phyloP scores from a whole-genome alignment of 2,113 vertebrate species.

The Pimephales promelas region DNA sequence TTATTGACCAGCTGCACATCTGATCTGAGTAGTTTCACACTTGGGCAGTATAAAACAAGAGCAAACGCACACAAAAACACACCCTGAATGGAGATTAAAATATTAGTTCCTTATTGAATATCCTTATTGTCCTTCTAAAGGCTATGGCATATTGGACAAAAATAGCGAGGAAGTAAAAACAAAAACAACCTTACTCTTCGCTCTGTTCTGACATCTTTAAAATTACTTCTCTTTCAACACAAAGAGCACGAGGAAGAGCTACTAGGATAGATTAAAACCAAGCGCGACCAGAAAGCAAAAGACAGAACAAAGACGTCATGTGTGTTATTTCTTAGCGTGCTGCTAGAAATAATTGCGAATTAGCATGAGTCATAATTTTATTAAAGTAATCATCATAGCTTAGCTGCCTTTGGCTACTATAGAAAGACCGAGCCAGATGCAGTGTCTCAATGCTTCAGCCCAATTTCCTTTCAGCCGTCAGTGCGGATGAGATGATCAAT shows the following conservation, averaged over 20 bases:
- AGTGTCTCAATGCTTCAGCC: constrained; percentile 12
- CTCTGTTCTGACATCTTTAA: neutral
- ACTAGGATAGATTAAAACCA: neutral
- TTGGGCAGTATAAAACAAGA: neutral
- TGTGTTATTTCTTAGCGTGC: neutral
- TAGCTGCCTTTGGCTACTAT: constrained; percentile 22
- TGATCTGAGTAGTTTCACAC: neutral
- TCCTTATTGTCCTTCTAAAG: neutral
- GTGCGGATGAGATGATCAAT: constrained; percentile 13
- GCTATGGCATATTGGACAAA: constrained; percentile 17
- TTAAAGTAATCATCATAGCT: constrained; percentile 6
- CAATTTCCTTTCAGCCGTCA: neutral
- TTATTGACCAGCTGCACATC: constrained; percentile 51
- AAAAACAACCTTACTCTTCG: constrained; percentile 46
- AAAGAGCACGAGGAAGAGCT: neutral
- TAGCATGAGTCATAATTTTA: constrained; percentile 1
- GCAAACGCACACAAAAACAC: neutral
- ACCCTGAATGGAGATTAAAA: neutral
- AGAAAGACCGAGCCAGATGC: constrained; percentile 43
- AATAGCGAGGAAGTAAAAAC: constrained; percentile 20
- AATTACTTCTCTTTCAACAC: neutral
- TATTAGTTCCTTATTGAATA: neutral
- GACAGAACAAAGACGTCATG: neutral
- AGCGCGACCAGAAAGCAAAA: constrained; percentile 14
- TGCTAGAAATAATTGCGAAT: neutral